phyloP scores from a whole-genome alignment of 2,888 invertebrate genomes.

The Drosophila merina region DNA sequence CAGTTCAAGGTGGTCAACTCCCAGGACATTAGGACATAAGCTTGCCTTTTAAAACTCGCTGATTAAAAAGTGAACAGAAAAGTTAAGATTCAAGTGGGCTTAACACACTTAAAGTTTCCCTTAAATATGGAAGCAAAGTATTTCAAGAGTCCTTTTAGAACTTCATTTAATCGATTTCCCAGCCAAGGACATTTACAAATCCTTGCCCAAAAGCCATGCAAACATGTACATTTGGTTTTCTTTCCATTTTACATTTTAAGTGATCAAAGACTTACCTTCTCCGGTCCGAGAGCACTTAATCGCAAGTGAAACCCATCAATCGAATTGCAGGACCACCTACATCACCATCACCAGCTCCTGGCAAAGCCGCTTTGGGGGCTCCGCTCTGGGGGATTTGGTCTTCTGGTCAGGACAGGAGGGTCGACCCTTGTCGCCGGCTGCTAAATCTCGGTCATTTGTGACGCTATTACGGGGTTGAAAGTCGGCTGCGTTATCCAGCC shows the following conservation, averaged over 20 bases:
- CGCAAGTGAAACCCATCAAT: conserved; percentile 71
- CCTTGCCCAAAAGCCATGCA: neutral
- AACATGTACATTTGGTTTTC: conserved; percentile 6
- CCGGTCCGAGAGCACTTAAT: conserved; percentile 50
- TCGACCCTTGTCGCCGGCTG: conserved; percentile 37
- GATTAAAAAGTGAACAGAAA: neutral
- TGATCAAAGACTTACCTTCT: neutral
- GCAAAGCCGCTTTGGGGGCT: conserved; percentile 1
- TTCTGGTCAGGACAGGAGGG: conserved; percentile 41
- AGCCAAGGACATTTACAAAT: neutral
- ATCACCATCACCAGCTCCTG: conserved; percentile 4
- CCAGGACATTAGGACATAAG: neutral
- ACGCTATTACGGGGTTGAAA: conserved; percentile 59
- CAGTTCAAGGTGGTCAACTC: conserved; percentile 14
- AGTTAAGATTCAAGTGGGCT: neutral
- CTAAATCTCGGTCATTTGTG: conserved; percentile 76
- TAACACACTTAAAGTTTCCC: neutral
- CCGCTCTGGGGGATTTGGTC: conserved; percentile 7
- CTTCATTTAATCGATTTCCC: conserved; percentile 6
- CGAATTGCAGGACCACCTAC: conserved; percentile 65
- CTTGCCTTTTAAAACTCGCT: conserved; percentile 1
- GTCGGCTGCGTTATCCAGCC: conserved; percentile 1
- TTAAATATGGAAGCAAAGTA: neutral
- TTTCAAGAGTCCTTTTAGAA: neutral
- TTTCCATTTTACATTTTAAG: conserved; percentile 13